These are phyloP conservation scores for Dipodomys stephensi DNA, from an alignment of 2,113 vertebrate species.

Conservation along the genomic window DNA sequence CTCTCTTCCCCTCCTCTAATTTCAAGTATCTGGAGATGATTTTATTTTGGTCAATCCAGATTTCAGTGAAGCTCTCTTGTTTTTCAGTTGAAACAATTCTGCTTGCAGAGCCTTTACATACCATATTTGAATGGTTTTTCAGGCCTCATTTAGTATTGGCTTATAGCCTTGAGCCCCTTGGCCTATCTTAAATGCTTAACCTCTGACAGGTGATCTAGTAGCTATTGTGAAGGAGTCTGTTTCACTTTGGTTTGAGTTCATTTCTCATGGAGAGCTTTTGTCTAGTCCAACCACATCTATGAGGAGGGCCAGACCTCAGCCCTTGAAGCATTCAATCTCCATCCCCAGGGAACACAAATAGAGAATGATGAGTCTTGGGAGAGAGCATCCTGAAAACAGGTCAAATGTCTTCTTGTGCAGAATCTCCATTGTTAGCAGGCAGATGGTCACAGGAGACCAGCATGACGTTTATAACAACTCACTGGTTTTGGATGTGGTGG, in stretches of 20 bases:
- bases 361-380: too few species aligned
- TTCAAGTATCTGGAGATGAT: neutral
- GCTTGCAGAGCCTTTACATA: neutral
- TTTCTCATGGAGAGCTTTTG: too few species aligned
- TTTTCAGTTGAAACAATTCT: neutral
- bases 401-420: neutral
- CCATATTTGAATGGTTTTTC: neutral
- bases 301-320: too few species aligned
- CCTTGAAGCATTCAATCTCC: neutral
- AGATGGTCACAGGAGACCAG: neutral
- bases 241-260: neutral
- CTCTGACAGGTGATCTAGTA: neutral
- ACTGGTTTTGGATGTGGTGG: neutral
- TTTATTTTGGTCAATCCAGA: too few species aligned
- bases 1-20: accelerated
- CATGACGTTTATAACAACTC: too few species aligned
- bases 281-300: too few species aligned
- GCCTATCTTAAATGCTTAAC: neutral
- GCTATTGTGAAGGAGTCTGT: neutral
- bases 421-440: neutral
- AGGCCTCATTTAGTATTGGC: neutral
- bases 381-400: neutral
- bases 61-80: neutral
- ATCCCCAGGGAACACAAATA: accelerated
- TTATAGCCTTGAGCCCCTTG: neutral